Percentiles rank a stretch among this genome's conserved stretches.
phyloP scores from a whole-genome alignment of 2,113 vertebrate species.

The Rhea americana region DNA sequence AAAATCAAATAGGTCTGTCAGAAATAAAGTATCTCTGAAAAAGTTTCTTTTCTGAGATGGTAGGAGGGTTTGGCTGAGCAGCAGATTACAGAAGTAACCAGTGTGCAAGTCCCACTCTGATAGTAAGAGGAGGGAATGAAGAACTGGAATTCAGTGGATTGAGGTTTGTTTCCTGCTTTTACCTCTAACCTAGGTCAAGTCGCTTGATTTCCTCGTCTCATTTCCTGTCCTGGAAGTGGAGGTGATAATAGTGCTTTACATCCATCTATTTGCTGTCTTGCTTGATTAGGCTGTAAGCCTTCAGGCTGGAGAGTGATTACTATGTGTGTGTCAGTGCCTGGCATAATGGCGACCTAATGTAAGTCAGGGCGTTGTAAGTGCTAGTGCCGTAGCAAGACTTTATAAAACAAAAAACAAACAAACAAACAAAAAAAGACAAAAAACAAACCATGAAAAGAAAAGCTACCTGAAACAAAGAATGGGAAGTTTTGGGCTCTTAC shows the following conservation, averaged over 20 bases:
- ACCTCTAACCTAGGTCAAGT: not conserved
- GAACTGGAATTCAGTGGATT: not conserved
- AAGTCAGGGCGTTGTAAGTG: rapidly evolving
- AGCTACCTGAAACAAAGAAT: not conserved
- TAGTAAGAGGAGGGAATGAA: not conserved
- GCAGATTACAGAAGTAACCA: not conserved
- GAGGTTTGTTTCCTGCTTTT: not conserved
- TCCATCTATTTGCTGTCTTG: not conserved
- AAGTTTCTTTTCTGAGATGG: not conserved
- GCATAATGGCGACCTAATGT: not conserved
- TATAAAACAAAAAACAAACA: rapidly evolving
- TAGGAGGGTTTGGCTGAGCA: not conserved
- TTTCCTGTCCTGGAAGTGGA: not conserved
- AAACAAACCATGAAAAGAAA: not conserved
- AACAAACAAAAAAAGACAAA: rapidly evolving
- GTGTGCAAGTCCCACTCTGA: not conserved
- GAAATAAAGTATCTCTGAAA: not conserved
- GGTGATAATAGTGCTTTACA: not conserved
- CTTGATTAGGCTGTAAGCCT: not conserved
- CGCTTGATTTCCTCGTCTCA: not conserved
- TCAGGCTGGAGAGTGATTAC: not conserved
- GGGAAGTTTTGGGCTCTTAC: not conserved
- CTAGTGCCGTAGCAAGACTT: not conserved
- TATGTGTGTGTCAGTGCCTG: not conserved
- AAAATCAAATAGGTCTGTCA: not conserved